Percentiles rank a stretch among this genome's conserved stretches.
These are phyloP conservation scores for Mamestra configurata DNA, from an alignment of 1,140 invertebrate species.

Conservation along the genomic window DNA sequence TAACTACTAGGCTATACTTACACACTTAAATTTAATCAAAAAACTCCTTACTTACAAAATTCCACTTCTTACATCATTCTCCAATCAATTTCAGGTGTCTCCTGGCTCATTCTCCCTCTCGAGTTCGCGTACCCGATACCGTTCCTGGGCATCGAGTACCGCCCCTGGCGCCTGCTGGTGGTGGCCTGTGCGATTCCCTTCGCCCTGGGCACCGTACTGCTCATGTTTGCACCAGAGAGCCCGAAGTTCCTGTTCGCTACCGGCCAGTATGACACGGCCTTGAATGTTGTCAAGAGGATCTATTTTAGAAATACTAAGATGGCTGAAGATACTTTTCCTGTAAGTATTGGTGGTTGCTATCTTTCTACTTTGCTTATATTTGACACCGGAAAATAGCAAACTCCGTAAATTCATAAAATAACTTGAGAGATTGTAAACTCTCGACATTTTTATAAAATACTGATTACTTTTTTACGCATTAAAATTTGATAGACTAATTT, in stretches of 20 bases:
- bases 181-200: constrained; percentile 90
- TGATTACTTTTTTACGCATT: too few relatives aligned
- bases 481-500: too few relatives aligned
- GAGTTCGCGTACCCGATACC: constrained; percentile 81
- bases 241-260: constrained; percentile 90
- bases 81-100: constrained; percentile 86
- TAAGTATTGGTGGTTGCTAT: constrained; percentile 60
- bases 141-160: constrained; percentile 83
- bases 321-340: constrained; percentile 72
- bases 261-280: constrained; percentile 87
- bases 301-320: constrained; percentile 88
- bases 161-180: constrained; percentile 92
- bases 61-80: neutral
- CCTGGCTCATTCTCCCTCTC: constrained; percentile 90
- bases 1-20: too few relatives aligned
- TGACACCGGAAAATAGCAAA: too few relatives aligned
- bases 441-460: too few relatives aligned
- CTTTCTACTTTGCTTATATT: too few relatives aligned
- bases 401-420: too few relatives aligned
- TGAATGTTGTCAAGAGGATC: constrained; percentile 88
- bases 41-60: too few relatives aligned
- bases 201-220: constrained; percentile 88
- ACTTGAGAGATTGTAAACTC: too few relatives aligned
- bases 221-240: constrained; percentile 91
- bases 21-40: too few relatives aligned